phyloP scores from a whole-genome alignment of 2,113 vertebrate species.

The Passer domesticus region DNA sequence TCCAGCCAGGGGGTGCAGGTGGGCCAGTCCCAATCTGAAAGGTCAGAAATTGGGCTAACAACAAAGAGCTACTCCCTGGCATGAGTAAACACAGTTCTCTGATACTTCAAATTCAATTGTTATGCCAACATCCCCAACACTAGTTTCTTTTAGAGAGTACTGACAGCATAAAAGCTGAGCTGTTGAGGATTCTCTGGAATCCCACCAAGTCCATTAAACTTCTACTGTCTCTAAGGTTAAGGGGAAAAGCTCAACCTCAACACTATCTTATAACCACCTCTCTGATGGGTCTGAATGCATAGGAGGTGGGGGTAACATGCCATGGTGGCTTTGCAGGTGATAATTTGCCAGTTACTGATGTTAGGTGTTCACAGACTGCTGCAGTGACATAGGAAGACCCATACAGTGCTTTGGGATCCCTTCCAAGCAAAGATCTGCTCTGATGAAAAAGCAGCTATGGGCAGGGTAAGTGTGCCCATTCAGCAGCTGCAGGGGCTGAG shows the following conservation, averaged over 20 bases:
- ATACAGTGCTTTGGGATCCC: background rate
- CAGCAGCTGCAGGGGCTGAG: too few relatives aligned
- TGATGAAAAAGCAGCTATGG: background rate
- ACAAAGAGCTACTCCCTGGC: background rate
- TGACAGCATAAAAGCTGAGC: background rate
- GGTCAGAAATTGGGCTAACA: background rate
- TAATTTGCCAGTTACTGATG: background rate
- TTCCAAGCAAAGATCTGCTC: background rate
- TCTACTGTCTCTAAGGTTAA: background rate
- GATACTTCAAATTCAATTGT: background rate
- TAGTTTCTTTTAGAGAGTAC: background rate
- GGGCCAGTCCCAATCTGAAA: background rate
- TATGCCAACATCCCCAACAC: background rate
- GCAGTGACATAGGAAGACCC: background rate
- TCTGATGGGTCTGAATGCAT: background rate
- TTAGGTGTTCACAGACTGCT: background rate
- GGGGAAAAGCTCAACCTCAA: background rate
- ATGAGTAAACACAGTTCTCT: background rate
- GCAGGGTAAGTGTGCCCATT: fast-evolving
- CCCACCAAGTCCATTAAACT: background rate
- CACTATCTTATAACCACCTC: background rate
- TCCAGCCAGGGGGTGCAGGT: background rate
- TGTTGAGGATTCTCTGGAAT: background rate
- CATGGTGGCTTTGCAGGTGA: background rate
- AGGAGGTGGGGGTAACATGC: background rate